phyloP scores from a whole-genome alignment of 2,113 vertebrate genomes.

The Eubucco bourcierii region DNA sequence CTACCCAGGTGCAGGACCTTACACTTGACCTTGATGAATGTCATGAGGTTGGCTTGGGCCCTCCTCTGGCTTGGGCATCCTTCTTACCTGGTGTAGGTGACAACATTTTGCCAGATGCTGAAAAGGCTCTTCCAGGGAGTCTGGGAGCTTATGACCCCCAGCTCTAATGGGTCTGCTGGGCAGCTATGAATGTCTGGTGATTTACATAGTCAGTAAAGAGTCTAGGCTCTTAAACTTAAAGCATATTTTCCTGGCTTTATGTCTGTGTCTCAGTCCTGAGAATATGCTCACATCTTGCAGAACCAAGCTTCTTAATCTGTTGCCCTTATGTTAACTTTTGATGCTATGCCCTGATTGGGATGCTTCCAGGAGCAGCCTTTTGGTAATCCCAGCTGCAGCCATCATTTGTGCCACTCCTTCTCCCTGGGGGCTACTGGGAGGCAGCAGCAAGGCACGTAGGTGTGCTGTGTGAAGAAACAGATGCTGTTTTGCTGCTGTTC shows the following conservation, averaged over 20 bases:
- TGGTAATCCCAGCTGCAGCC: conserved; percentile 13
- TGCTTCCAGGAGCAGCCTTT: conserved; percentile 22
- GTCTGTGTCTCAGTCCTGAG: not conserved
- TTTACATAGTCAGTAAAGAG: not conserved
- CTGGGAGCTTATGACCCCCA: not conserved
- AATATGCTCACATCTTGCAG: conserved; percentile 13
- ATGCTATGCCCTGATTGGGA: not conserved
- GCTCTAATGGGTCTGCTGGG: not conserved
- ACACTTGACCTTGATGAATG: too few relatives aligned
- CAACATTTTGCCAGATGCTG: not conserved
- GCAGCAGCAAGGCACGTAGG: conserved; percentile 1
- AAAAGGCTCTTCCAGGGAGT: not conserved
- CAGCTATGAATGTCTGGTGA: not conserved
- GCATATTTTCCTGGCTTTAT: not conserved
- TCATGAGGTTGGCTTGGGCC: too few relatives aligned
- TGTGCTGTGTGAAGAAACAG: conserved; percentile 16
- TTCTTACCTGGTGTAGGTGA: not conserved
- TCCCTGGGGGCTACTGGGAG: not conserved
- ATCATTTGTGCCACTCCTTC: not conserved
- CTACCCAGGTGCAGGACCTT: too few relatives aligned
- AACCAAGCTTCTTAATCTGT: not conserved
- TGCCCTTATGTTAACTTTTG: conserved; percentile 21
- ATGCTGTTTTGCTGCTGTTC: conserved; percentile 35
- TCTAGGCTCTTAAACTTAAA: not conserved
- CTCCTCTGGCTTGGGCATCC: too few relatives aligned